phyloP scores from a whole-genome alignment of 1,140 invertebrate species.

The Latrodectus geometricus region DNA sequence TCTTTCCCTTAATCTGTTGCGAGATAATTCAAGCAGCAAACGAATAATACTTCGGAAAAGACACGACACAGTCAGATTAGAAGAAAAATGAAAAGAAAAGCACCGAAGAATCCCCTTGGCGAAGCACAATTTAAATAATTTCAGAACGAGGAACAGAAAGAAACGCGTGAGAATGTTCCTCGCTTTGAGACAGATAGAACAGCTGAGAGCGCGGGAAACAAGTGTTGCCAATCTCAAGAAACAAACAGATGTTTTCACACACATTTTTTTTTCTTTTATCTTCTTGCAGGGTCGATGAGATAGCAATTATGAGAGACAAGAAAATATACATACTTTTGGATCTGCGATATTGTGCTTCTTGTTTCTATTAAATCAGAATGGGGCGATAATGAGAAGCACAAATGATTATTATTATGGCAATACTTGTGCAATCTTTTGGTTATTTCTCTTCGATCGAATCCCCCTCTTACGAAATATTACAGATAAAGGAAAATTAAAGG shows the following conservation, averaged over 20 bases:
- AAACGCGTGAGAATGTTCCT: conserved; percentile 18
- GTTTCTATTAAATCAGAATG: too few relatives aligned
- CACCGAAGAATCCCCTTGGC: too few relatives aligned
- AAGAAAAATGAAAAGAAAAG: not conserved
- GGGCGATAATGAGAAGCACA: too few relatives aligned
- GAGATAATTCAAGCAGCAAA: not conserved
- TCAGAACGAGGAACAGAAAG: not conserved
- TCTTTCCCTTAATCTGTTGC: not conserved
- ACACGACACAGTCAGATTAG: not conserved
- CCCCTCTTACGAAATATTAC: too few relatives aligned
- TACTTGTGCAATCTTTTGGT: too few relatives aligned
- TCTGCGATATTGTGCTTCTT: too few relatives aligned
- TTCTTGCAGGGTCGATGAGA: conserved; percentile 27
- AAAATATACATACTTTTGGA: not conserved
- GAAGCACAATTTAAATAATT: conserved; percentile 34
- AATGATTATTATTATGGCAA: too few relatives aligned
- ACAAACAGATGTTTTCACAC: conserved; percentile 40
- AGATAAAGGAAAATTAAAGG: too few relatives aligned
- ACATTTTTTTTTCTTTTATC: conserved; percentile 15
- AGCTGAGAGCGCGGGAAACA: conserved; percentile 18
- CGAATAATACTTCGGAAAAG: not conserved
- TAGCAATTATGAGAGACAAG: not conserved
- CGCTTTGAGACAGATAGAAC: conserved; percentile 6
- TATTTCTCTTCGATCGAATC: too few relatives aligned
- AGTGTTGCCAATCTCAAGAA: conserved; percentile 20